Conservation (phyloP, 2,888 invertebrate species). For the Philereme vetulata region DNA sequence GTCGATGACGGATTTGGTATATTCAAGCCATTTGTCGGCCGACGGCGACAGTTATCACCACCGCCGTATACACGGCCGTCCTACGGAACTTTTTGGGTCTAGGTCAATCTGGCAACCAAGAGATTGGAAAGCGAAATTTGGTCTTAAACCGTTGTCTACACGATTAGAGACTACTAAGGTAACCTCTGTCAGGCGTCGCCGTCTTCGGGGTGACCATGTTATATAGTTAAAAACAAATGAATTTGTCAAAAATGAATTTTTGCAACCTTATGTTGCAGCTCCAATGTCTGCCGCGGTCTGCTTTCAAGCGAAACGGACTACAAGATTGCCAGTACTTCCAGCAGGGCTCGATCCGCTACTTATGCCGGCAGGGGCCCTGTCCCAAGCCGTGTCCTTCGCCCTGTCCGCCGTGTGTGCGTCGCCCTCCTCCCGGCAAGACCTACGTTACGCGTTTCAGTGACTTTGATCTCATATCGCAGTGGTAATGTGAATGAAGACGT, state of each 20-base stretch:
- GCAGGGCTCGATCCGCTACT: constrained; percentile 78
- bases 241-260: not conserved
- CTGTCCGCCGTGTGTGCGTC: constrained; percentile 78
- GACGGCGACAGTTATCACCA: too few relatives aligned
- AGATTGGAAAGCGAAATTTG: too few relatives aligned
- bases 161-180: too few relatives aligned
- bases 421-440: constrained; percentile 77
- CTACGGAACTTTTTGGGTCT: too few relatives aligned
- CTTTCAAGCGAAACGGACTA: constrained; percentile 80
- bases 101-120: too few relatives aligned
- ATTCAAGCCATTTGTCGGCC: too few relatives aligned
- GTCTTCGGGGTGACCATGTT: not conserved
- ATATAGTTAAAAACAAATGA: not conserved
- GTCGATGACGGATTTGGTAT: too few relatives aligned
- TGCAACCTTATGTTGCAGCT: constrained; percentile 56
- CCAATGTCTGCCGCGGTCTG: constrained; percentile 78
- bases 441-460: constrained; percentile 79
- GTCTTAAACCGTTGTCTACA: too few relatives aligned
- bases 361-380: constrained; percentile 70
- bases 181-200: too few relatives aligned
- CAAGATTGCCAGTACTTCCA: constrained; percentile 81
- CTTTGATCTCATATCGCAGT: constrained; percentile 76
- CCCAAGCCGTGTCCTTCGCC: constrained; percentile 66
- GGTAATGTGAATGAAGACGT: constrained; percentile 57
- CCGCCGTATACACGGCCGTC: too few relatives aligned